Percentiles rank a stretch among this genome's conserved stretches.
These are phyloP conservation scores for Anser brachyrhynchus DNA, from an alignment of 2,113 vertebrate species.

Conservation along the genomic window DNA sequence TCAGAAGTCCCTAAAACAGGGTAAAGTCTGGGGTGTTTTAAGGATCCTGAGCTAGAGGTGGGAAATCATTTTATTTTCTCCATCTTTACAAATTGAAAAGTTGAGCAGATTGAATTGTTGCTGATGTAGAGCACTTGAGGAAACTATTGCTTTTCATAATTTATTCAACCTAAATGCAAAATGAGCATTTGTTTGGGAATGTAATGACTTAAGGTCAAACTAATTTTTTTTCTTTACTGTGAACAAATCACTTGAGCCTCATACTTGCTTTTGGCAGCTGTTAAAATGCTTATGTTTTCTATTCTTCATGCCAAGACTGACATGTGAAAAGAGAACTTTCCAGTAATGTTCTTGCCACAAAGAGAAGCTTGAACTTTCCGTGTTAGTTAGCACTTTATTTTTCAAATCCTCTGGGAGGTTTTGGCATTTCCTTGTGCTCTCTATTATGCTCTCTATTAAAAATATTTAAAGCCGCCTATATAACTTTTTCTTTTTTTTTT, in stretches of 20 bases:
- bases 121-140: not conserved
- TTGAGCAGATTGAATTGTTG: not conserved
- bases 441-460: not conserved
- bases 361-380: not conserved
- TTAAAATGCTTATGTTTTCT: constrained; percentile 21
- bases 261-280: not conserved
- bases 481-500: not conserved
- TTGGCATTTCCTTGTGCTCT: not conserved
- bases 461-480: not conserved
- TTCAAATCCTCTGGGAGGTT: not conserved
- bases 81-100: not conserved
- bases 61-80: not conserved
- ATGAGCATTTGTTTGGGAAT: not conserved
- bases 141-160: not conserved
- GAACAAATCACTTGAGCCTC: not conserved
- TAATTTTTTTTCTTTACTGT: not conserved
- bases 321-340: not conserved
- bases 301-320: not conserved
- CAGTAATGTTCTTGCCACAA: not conserved
- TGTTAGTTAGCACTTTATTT: not conserved
- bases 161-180: not conserved
- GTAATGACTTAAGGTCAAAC: not conserved
- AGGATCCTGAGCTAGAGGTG: not conserved
- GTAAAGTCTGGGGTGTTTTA: not conserved
- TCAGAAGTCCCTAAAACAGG: not conserved